These are phyloP conservation scores for Apamea monoglypha DNA, from an alignment of 2,888 invertebrate species.

Conservation along the genomic window DNA sequence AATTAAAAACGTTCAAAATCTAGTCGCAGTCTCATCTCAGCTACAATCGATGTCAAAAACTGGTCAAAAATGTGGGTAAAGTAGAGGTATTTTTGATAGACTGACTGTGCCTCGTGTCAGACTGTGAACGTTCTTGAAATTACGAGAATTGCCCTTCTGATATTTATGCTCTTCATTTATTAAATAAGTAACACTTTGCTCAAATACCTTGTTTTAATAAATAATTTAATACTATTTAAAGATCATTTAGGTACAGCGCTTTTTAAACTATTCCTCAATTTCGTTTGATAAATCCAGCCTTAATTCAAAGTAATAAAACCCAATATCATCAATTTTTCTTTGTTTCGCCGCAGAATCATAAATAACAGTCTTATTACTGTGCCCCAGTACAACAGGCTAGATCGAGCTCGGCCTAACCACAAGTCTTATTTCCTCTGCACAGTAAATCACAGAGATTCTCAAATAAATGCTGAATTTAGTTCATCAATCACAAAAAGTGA, in stretches of 20 bases:
- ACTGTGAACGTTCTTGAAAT: too few relatives aligned
- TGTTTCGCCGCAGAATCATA: conserved; percentile 29
- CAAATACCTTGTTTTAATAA: background rate
- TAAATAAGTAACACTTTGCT: too few relatives aligned
- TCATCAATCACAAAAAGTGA: conserved; percentile 51
- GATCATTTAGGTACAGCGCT: background rate
- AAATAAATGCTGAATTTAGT: conserved; percentile 39
- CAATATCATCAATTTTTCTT: background rate
- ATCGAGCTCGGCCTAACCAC: background rate
- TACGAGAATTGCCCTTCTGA: too few relatives aligned
- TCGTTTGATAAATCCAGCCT: background rate
- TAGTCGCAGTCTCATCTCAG: too few relatives aligned
- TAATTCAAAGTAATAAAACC: conserved; percentile 1
- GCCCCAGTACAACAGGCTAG: background rate
- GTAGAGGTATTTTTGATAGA: too few relatives aligned
- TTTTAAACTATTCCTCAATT: background rate
- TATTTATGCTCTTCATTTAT: background rate
- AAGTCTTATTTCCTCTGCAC: conserved; percentile 39
- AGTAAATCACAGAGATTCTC: conserved; percentile 31
- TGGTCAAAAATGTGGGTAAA: too few relatives aligned
- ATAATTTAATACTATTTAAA: background rate
- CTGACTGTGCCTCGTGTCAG: too few relatives aligned
- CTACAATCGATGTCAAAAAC: too few relatives aligned
- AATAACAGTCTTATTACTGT: conserved; percentile 28
- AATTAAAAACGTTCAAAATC: too few relatives aligned